Percentiles rank a stretch among this genome's conserved stretches.
Evolutionary conservation across 2,113 vertebrate species (phyloP).

Genomic region (Terrapene triunguis): DNA sequence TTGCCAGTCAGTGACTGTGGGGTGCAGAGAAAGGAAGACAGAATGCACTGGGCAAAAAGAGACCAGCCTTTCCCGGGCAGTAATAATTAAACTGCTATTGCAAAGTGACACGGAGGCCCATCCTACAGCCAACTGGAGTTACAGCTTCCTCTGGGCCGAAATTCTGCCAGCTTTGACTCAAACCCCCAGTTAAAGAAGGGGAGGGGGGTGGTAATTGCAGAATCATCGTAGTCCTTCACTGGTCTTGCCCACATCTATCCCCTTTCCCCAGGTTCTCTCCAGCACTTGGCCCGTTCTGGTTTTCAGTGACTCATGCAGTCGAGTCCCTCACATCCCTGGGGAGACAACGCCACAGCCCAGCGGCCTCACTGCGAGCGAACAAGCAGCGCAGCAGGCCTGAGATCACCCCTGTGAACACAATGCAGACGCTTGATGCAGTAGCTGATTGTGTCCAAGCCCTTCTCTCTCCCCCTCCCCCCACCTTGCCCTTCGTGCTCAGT

Average conservation of each 20-base stretch:
- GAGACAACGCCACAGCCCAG: fast-evolving
- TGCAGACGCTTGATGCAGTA: too few species aligned
- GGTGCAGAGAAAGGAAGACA: neutral
- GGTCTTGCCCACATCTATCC: neutral
- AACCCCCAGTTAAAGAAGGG: too few species aligned
- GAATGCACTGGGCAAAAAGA: neutral
- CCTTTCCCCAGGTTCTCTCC: neutral
- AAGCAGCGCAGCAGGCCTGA: neutral
- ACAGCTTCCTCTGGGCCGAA: too few species aligned
- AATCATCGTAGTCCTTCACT: neutral
- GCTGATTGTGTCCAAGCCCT: too few species aligned
- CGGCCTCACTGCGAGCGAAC: neutral
- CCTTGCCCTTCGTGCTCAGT: too few species aligned
- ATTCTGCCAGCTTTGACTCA: too few species aligned
- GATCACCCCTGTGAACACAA: neutral
- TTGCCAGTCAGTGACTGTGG: neutral
- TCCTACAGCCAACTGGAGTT: neutral
- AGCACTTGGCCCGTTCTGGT: neutral
- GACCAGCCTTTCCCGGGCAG: neutral
- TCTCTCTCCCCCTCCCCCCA: too few species aligned
- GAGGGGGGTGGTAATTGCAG: too few species aligned
- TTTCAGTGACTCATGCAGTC: slow-evolving; percentile 6
- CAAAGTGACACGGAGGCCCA: neutral
- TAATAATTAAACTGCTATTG: neutral
- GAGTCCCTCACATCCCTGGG: slow-evolving; percentile 13